phyloP scores from a whole-genome alignment of 2,113 vertebrate genomes.

The Chaetops frenatus region DNA sequence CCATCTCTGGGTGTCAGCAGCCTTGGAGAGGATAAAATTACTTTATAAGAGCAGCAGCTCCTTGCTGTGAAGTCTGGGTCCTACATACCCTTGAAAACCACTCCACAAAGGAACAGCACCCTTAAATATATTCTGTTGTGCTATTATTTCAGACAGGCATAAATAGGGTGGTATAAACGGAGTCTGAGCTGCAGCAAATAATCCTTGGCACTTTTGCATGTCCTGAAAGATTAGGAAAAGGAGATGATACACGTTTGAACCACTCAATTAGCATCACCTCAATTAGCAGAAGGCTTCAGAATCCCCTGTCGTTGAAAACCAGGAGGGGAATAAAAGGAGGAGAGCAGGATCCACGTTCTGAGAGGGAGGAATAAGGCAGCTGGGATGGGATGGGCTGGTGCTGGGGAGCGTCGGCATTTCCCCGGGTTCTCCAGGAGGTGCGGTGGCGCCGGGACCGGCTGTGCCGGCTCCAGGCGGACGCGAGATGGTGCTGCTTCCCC shows the following conservation, averaged over 20 bases:
- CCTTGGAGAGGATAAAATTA: neutral
- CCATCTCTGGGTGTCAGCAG: neutral
- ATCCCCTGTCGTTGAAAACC: neutral
- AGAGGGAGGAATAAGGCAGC: neutral
- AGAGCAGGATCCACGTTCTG: neutral
- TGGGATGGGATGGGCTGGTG: neutral
- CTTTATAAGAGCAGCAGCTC: neutral
- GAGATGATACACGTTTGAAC: neutral
- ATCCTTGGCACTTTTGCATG: neutral
- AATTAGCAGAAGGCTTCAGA: neutral
- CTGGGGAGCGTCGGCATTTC: neutral
- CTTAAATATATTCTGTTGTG: neutral
- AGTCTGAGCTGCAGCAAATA: neutral
- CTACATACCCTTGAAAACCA: neutral
- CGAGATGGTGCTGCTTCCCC: constrained; percentile 56
- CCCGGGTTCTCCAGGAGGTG: neutral
- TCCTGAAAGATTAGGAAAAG: neutral
- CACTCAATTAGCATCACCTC: neutral
- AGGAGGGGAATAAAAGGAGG: neutral
- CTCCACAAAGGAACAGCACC: neutral
- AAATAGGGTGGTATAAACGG: neutral
- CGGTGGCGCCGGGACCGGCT: accelerated
- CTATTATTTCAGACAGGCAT: neutral
- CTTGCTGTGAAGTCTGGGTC: neutral
- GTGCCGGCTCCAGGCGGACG: neutral